Evolutionary conservation across 2,113 vertebrate genomes (phyloP).

Genomic region (Tauraco erythrolophus): DNA sequence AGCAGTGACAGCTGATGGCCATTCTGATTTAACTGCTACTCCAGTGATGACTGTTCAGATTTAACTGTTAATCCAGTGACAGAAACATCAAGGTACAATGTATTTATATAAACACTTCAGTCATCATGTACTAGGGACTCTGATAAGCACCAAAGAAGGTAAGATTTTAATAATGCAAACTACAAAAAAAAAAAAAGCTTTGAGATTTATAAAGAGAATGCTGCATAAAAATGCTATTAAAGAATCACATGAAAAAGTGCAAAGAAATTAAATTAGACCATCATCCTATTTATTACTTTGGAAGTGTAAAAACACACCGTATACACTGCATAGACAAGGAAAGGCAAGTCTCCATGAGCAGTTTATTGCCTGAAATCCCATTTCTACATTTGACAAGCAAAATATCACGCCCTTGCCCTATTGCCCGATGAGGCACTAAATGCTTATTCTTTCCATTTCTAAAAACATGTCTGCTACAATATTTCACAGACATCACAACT

Average conservation of each 20-base stretch:
- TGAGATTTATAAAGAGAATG: background rate
- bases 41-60: background rate
- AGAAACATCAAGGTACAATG: background rate
- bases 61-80: background rate
- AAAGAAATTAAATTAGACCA: background rate
- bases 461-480: background rate
- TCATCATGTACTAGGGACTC: background rate
- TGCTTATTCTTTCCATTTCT: background rate
- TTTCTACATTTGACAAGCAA: background rate
- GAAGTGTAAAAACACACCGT: background rate
- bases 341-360: background rate
- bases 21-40: background rate
- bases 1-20: background rate
- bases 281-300: background rate
- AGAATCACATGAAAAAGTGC: background rate
- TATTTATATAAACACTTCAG: background rate
- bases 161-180: background rate
- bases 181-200: background rate
- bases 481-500: background rate
- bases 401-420: background rate
- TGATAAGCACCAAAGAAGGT: background rate
- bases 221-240: background rate
- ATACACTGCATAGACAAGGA: background rate
- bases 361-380: background rate
- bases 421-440: background rate